Evolutionary conservation across 2,888 invertebrate genomes (phyloP).

Genomic region (Biston stratarius): DNA sequence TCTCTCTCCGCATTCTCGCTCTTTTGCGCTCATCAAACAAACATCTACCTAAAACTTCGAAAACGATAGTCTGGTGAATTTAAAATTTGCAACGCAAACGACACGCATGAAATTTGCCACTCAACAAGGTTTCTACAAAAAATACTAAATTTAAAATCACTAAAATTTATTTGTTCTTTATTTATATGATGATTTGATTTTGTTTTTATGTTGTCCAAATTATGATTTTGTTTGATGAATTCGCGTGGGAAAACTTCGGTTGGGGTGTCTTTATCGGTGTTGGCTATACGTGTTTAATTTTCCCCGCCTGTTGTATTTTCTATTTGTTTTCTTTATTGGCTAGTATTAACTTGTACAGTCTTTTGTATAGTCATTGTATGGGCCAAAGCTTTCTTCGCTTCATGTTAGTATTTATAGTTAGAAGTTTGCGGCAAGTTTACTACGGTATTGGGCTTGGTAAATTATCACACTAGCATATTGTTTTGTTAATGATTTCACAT

Average conservation of each 20-base stretch:
- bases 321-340: slow-evolving; percentile 56
- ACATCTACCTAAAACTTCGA: slow-evolving; percentile 28
- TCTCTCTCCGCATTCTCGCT: slow-evolving; percentile 60
- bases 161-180: too few species aligned
- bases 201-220: slow-evolving; percentile 3
- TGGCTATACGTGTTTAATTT: slow-evolving; percentile 73
- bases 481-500: slow-evolving; percentile 8
- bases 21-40: slow-evolving; percentile 72
- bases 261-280: slow-evolving; percentile 72
- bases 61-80: background rate
- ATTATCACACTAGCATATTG: background rate
- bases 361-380: slow-evolving; percentile 40
- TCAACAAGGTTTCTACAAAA: too few species aligned
- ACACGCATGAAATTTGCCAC: background rate
- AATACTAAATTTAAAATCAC: too few species aligned
- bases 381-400: slow-evolving; percentile 38
- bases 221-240: slow-evolving; percentile 76
- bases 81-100: background rate
- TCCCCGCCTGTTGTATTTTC: slow-evolving; percentile 59
- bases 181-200: background rate
- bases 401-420: slow-evolving; percentile 8
- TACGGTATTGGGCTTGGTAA: slow-evolving; percentile 20
- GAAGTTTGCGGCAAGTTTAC: slow-evolving; percentile 9
- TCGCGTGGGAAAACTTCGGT: slow-evolving; percentile 62
- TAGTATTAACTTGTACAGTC: slow-evolving; percentile 36